These are phyloP conservation scores for Cylas formicarius DNA, from an alignment of 1,140 invertebrate genomes.

Conservation along the genomic window DNA sequence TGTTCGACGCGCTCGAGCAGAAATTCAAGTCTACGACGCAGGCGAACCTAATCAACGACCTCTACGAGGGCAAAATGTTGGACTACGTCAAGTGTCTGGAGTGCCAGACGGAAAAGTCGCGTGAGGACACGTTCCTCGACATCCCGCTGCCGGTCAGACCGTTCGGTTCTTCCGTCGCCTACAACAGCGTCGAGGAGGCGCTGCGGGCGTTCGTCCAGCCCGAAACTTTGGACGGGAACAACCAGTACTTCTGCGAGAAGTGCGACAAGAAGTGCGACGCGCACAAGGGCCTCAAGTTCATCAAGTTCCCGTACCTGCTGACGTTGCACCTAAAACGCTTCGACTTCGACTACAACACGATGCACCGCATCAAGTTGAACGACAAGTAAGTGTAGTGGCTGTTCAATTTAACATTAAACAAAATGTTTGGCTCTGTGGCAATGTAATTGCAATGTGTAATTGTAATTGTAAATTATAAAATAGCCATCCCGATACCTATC, in stretches of 20 bases:
- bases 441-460: too few species aligned
- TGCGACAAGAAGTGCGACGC: slow-evolving; percentile 87
- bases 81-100: slow-evolving; percentile 89
- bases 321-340: slow-evolving; percentile 86
- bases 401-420: too few species aligned
- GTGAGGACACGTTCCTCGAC: slow-evolving; percentile 81
- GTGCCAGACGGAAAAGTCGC: slow-evolving; percentile 76
- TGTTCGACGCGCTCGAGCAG: slow-evolving; percentile 87
- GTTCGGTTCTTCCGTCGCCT: slow-evolving; percentile 63
- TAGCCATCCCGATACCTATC: too few species aligned
- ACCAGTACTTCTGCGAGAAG: slow-evolving; percentile 85
- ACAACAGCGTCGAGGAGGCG: slow-evolving; percentile 80
- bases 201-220: slow-evolving; percentile 78
- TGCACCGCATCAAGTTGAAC: slow-evolving; percentile 85
- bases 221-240: slow-evolving; percentile 77
- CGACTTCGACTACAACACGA: slow-evolving; percentile 82
- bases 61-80: slow-evolving; percentile 73
- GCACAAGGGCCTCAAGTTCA: slow-evolving; percentile 86
- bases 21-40: slow-evolving; percentile 81
- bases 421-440: too few species aligned
- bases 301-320: slow-evolving; percentile 80
- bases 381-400: slow-evolving; percentile 75
- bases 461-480: too few species aligned
- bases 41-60: slow-evolving; percentile 71
- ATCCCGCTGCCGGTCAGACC: slow-evolving; percentile 82